Base-by-base conservation (phyloP, 2,113 vertebrate genomes). In the Fulmarus glacialis region DNA sequence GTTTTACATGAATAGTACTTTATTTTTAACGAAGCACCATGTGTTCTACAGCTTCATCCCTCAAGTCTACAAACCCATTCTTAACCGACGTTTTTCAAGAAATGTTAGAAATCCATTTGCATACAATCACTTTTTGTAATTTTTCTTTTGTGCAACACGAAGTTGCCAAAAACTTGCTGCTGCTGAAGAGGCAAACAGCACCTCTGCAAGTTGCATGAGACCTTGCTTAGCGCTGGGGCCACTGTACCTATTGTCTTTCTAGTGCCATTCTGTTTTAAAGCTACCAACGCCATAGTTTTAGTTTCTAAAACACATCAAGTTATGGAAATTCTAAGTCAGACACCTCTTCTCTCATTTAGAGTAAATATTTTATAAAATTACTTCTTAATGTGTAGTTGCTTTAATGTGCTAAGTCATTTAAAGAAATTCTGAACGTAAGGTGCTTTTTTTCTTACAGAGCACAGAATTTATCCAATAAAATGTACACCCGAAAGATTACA, bases 1-100 rank as follows among this genome's bases (percentile, higher is more conserved):
- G 0, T 19, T 60, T 34, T 43, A n/a, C 16, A 34, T 11, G 0
- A 72, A 36, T 3, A 24, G 11, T 3, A 12, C 23, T 67, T 62
- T n/a, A 34, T 47, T 80, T 82, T 58, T 10, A 67, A 50, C 0
- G 1, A 38, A 73, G 17, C 5, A 30, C 34, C 40, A 30, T 6
- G 14, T 1, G 0, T 30, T 63, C 50, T 43, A 24, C 30, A 67
- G 47, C 38, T 59, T 40, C 66, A 18, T 13, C 29, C 26, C 29
- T 60, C 68, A 34, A 30, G 19, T 23, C 12, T 5, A 26, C 8
- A 32, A 59, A 58, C 20, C 26, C 40, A 15, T 26, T 75, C 62
- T 58, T 60, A 47, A 43, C 34, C 0, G 0, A 38, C 11, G 9
- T 59, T 87, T 67, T 67, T 29, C 70, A 55, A 32, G 30, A 42